Percentiles rank a stretch among this genome's conserved stretches.
Evolutionary conservation across 2,113 vertebrate species (phyloP).

Genomic region (Amblyornis subalaris): DNA sequence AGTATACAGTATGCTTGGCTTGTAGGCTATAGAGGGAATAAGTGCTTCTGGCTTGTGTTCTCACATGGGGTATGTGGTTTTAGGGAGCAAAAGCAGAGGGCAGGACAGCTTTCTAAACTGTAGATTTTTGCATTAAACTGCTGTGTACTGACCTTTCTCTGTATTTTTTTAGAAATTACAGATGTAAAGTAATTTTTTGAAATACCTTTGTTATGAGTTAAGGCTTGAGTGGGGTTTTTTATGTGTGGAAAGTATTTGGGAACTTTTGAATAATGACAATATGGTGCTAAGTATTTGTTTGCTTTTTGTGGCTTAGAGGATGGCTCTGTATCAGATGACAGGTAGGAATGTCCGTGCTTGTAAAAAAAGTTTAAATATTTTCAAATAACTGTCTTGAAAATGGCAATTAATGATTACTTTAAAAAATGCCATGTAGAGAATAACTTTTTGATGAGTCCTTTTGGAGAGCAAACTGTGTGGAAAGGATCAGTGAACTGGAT

Average conservation of each 20-base stretch:
- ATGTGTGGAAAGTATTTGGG: neutral
- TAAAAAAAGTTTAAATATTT: neutral
- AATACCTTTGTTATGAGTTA: neutral
- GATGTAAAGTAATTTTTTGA: neutral
- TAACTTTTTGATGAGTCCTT: neutral
- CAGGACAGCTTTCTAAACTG: neutral
- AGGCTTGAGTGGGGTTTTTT: neutral
- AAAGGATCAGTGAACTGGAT: neutral
- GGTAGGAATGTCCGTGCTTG: neutral
- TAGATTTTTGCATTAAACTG: neutral
- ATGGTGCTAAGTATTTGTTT: neutral
- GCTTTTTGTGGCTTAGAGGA: neutral
- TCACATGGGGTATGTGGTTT: neutral
- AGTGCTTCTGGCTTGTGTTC: neutral
- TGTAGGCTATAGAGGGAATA: neutral
- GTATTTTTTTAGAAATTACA: neutral
- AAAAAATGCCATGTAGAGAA: neutral
- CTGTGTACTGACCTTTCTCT: neutral
- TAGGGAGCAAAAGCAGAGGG: neutral
- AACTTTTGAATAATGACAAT: neutral
- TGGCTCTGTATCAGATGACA: neutral
- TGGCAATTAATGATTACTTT: fast-evolving
- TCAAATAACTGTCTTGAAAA: neutral
- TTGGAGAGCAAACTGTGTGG: neutral
- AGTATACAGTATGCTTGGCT: neutral